Base-by-base conservation (phyloP, 2,888 invertebrate genomes). In the Mythimna impura region DNA sequence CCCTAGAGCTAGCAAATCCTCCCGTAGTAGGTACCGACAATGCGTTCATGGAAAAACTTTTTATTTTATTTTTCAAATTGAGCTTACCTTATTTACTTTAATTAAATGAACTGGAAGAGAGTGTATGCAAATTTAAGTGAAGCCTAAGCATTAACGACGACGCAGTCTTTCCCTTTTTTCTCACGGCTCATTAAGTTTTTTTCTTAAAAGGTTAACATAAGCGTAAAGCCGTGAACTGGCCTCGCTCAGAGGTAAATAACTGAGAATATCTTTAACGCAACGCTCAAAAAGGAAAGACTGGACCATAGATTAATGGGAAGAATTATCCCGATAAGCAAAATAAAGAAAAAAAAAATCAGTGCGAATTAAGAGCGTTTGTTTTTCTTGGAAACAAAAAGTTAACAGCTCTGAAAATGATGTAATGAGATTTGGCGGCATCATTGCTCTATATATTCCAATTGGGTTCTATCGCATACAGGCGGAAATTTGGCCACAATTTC, bases 121-220 rank as follows among this genome's bases (percentile, higher is more conserved):
- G 78, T 78, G 78, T 80, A 81, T 82, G 81, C 82, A 80, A 75
- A 81, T 83, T 81, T 64, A 80, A 82, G 83, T 82, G 83, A 87
- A 80, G 77, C 78, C 69, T 75, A 84, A 86, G 85, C 84, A 74
- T 87, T 69, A 81, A 71, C 79, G 69, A 78, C 80, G 73, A 73
- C 73, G 80, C 57, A 80, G 80, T 89, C 82, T 88, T 89, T 88
- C 89, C 89, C 90, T 91, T 90, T 90, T 89, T 87, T 84, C 86
- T 87, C 84, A 92, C 87, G 89, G 91, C 88, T 93, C 93, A 94
- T 93, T 93, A 91, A 85, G 84, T 91, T 89, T 92, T 92, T 94
- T 93, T 93, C 93, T 93, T 92, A 92, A 92, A 93, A 93, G 91
- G 93, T 89, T 92, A 92, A 93, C 88, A 90, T 85, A 89, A 86